These are phyloP conservation scores for Centruroides sculpturatus DNA, from an alignment of 1,140 invertebrate genomes.

Conservation along the genomic window DNA sequence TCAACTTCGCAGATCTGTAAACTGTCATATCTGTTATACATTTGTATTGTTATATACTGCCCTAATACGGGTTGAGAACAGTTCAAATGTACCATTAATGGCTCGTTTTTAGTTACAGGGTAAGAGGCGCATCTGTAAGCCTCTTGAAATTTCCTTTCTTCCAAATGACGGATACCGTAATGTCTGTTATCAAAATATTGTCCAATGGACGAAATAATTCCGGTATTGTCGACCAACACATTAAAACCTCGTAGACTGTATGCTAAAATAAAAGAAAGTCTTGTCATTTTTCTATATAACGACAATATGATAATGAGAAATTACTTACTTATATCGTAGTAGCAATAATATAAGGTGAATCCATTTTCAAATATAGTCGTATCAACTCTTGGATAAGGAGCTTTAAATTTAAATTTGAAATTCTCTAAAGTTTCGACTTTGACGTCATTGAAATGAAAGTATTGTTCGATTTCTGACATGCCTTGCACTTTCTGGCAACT, in stretches of 20 bases:
- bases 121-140: conserved; percentile 19
- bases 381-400: conserved; percentile 18
- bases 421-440: background rate
- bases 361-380: conserved; percentile 20
- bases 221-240: conserved; percentile 18
- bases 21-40: conserved; percentile 19
- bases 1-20: conserved; percentile 21
- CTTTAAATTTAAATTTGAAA: conserved; percentile 11
- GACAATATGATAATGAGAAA: background rate
- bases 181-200: conserved; percentile 18
- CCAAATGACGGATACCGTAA: conserved; percentile 18
- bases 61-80: conserved; percentile 20
- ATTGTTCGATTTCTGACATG: conserved; percentile 22
- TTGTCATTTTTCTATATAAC: background rate
- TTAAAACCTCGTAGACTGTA: conserved; percentile 20
- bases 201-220: conserved; percentile 10
- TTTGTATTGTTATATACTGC: conserved; percentile 20
- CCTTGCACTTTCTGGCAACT: conserved; percentile 23
- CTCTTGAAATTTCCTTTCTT: conserved; percentile 14
- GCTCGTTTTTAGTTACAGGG: conserved; percentile 14
- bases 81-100: conserved; percentile 13
- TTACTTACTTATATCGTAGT: conserved; percentile 21
- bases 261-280: conserved; percentile 1
- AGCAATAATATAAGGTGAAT: conserved; percentile 21
- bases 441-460: conserved; percentile 23